Percentiles rank a stretch among this genome's conserved stretches.
These are phyloP conservation scores for Ascidia mentula DNA, from an alignment of 23 tunicate species.

Conservation along the genomic window DNA sequence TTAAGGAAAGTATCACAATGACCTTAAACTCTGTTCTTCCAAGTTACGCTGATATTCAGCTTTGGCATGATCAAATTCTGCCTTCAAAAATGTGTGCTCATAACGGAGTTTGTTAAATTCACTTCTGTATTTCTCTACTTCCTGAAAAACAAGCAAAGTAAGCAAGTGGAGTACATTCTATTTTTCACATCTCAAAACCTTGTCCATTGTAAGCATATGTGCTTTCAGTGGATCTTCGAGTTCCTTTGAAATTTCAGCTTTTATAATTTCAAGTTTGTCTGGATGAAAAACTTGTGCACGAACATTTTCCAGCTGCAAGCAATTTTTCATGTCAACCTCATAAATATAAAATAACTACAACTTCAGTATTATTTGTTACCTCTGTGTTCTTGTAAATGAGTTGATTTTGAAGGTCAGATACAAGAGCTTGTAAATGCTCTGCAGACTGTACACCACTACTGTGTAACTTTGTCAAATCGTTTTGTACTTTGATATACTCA, in stretches of 20 bases:
- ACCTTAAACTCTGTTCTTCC: slow-evolving; percentile 74
- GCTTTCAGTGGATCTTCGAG: slow-evolving; percentile 88
- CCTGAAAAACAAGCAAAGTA: slow-evolving; percentile 22
- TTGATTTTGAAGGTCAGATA: slow-evolving; percentile 49
- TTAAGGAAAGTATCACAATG: not conserved
- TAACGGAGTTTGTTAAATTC: slow-evolving; percentile 89
- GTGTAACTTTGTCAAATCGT: slow-evolving; percentile 41
- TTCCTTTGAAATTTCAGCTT: slow-evolving; percentile 88
- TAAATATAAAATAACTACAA: too few relatives aligned
- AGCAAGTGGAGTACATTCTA: too few relatives aligned
- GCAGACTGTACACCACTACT: slow-evolving; percentile 47
- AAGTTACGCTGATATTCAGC: slow-evolving; percentile 61
- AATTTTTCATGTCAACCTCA: not conserved
- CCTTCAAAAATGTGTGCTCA: slow-evolving; percentile 75
- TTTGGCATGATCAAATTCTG: slow-evolving; percentile 81
- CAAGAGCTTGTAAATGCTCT: slow-evolving; percentile 51
- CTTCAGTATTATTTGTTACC: not conserved
- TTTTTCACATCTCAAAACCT: too few relatives aligned
- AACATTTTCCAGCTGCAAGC: slow-evolving; percentile 59
- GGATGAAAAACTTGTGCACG: slow-evolving; percentile 73
- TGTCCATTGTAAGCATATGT: slow-evolving; percentile 89
- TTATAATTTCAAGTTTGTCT: slow-evolving; percentile 68
- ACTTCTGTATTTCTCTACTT: slow-evolving; percentile 87
- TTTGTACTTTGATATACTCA: slow-evolving; percentile 49
- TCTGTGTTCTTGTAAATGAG: slow-evolving; percentile 40